Percentiles rank a stretch among this genome's conserved stretches.
phyloP scores from a whole-genome alignment of 2,797 vertebrate genomes.

The Neopelma chrysocephalum region DNA sequence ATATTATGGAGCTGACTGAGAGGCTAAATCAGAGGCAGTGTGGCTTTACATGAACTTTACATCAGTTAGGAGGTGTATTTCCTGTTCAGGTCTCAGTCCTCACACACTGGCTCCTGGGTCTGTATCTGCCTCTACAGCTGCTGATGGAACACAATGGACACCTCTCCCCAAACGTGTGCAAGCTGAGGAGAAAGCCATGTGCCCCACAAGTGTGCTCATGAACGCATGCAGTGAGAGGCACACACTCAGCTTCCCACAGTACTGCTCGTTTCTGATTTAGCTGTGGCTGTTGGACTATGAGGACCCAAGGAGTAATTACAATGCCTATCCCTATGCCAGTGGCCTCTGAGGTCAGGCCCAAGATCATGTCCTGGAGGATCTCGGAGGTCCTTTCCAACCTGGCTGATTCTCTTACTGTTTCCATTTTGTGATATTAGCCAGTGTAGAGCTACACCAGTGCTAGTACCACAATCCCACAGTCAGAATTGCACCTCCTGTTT shows the following conservation, averaged over 20 bases:
- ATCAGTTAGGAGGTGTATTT: background rate
- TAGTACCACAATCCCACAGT: background rate
- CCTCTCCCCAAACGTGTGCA: background rate
- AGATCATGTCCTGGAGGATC: fast-evolving
- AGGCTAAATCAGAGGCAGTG: background rate
- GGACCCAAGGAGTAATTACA: background rate
- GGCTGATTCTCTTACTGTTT: background rate
- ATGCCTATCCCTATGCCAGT: fast-evolving
- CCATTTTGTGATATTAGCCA: background rate
- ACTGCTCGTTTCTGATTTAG: background rate
- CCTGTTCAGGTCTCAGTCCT: background rate
- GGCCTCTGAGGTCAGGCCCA: fast-evolving
- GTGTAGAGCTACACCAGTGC: background rate
- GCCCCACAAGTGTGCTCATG: fast-evolving
- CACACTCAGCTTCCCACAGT: background rate
- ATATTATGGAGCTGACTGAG: background rate
- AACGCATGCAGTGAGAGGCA: fast-evolving
- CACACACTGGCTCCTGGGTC: background rate
- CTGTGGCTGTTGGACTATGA: background rate
- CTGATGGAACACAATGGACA: background rate
- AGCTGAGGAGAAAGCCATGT: background rate
- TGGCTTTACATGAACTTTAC: background rate
- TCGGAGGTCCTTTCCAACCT: no score
- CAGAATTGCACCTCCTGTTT: background rate
- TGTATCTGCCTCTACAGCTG: fast-evolving